Base-by-base conservation (phyloP, 2,113 vertebrate genomes). In the Oostethus manadensis region DNA sequence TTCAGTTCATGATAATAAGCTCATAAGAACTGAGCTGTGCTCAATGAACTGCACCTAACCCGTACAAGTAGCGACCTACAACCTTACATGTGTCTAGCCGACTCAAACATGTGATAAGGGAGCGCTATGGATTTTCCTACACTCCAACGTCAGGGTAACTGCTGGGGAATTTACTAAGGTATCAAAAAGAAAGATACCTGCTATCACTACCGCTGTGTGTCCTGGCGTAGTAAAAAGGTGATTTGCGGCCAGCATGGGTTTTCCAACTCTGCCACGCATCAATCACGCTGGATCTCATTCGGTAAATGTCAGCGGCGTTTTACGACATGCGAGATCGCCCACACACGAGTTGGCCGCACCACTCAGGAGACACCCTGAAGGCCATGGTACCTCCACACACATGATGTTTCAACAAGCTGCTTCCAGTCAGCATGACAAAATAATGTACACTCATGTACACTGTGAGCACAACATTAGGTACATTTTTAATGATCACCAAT, bases 131-230 rank as follows among this genome's bases (percentile, higher is more conserved):
- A 7, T 1, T 51, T 58, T 38, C 16, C 55, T 65, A 64, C 47
- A 44, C 51, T 68, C 40, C 15, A 3, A 15, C 1, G 47, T 69
- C 70, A 59, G 18, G 13, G 59, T 58, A 76, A 80, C 72, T 58
- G 11, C 11, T 0, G 62, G 60, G 53, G 43, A 53, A 81, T 81
- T 73, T 77, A 82, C 57, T 0, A 48, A 62, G 20, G 42, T 68
- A 72, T 81, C 67, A 74, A 81, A 76, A 80, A 77, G 68, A 81
- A 43, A 38, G 69, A 1, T 60, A 73, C 51, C 64, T 54, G 15
- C 3, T 17, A 57, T 17, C 11, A 64, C 51, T n/a, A 67, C 61
- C 26, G 57, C 60, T 58, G 74, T 68, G 48, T 71, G 58, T 58
- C 11, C 58, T 40, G 62, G 42, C 8, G 68, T 50, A 68, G 67